Conservation (phyloP, 2,888 invertebrate species). For the Chromoteleia sp. region DNA sequence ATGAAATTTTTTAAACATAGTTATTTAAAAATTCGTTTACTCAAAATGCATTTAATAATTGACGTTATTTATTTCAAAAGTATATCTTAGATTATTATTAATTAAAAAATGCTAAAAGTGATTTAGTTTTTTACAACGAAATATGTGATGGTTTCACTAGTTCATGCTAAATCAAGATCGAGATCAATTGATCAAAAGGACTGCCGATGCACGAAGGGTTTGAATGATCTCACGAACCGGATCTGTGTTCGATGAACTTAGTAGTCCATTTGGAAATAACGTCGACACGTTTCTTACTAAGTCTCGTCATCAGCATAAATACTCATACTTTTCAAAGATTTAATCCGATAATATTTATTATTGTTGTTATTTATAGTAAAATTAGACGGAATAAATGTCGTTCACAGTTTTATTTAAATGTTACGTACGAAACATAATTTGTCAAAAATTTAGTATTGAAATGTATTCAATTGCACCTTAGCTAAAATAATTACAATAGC, state of each 20-base stretch:
- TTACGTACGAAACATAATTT: no score
- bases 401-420: no score
- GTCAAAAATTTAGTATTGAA: no score
- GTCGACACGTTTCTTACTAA: conserved; percentile 22
- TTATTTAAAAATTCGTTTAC: no score
- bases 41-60: no score
- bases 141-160: background rate
- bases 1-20: no score
- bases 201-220: conserved; percentile 32
- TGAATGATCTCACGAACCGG: conserved; percentile 44
- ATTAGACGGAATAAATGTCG: no score
- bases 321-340: background rate
- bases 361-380: no score
- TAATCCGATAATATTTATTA: no score
- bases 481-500: no score
- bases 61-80: no score
- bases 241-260: conserved; percentile 27
- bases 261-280: conserved; percentile 28
- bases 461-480: no score
- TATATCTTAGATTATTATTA: background rate
- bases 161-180: conserved; percentile 12
- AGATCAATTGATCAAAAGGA: conserved; percentile 38
- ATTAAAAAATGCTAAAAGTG: background rate
- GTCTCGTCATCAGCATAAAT: conserved; percentile 15
- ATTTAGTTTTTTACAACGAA: background rate